Base-by-base conservation (phyloP, 2,113 vertebrate species). In the Physeter macrocephalus region DNA sequence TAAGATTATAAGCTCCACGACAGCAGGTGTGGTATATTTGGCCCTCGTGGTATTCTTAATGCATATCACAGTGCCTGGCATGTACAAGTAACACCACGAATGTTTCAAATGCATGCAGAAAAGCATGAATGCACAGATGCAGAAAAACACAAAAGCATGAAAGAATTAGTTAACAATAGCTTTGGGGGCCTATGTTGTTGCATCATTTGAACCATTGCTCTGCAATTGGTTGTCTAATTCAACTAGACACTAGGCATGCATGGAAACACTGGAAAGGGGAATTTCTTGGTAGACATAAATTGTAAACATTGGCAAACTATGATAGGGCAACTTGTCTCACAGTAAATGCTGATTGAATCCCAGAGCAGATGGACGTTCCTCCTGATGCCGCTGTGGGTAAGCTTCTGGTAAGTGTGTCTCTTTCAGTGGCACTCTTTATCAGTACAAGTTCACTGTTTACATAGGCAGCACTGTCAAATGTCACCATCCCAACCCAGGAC, bases 401-500 rank as follows among this genome's bases (percentile, higher is more conserved):
- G 0, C 18, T 54, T 25, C 49, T 86, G 64, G 83, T 85, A 46
- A 98, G 98, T 0, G 34, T 25, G 2, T 96, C 27, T 49, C 98
- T 95, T 25, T 97, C 77, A 0, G 78, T 2, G 1, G 61, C 43
- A 1, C 69, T 84, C 2, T 94, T 96, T 59, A 98, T 96, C 93
- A 96, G 96, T 18, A 4, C 43, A 72, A 98, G 94, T 3, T 93
- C 77, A 74, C 93, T 98, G 89, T 46, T 71, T 31, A 98, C 43
- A 1, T 67, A 8, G 74, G 97, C 97, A 14, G 3, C 6, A 9
- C 96, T 94, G 66, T 97, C 89, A 66, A 98, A 98, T 0, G 64
- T 94, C 80, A 98, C 98, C 95, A 99, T 98, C 10, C 98, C 99
- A 64, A 98, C 97, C 93, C 96, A 95, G 57, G 98, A 95, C 29